These are phyloP conservation scores for Erpornis zantholeuca DNA, from an alignment of 2,113 vertebrate species.

Conservation along the genomic window DNA sequence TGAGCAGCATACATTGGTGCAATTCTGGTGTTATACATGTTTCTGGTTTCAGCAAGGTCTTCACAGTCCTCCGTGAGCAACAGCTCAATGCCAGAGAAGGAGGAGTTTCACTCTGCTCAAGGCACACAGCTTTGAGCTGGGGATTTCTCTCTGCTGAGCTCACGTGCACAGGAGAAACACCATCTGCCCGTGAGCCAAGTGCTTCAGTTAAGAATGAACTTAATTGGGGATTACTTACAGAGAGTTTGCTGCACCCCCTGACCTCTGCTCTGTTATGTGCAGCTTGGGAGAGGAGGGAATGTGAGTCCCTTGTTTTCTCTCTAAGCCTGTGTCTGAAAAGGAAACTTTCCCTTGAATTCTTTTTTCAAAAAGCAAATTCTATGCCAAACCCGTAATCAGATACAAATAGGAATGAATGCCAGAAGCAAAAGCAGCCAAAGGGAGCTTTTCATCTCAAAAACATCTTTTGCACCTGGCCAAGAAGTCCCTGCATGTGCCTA, in stretches of 20 bases:
- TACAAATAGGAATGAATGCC: background rate
- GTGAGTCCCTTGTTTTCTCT: background rate
- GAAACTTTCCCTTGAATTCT: background rate
- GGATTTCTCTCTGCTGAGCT: background rate
- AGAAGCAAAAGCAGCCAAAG: background rate
- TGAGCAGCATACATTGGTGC: rapidly evolving
- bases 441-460: slow-evolving; percentile 24
- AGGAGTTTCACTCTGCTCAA: background rate
- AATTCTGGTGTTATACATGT: rapidly evolving
- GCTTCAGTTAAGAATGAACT: background rate
- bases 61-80: background rate
- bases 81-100: background rate
- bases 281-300: background rate
- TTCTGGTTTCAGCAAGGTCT: background rate
- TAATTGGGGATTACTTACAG: slow-evolving; percentile 15
- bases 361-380: background rate
- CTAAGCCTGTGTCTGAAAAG: background rate
- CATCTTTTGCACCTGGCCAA: background rate
- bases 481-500: background rate
- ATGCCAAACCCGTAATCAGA: background rate
- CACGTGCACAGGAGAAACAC: background rate
- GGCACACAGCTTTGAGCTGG: background rate
- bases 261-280: background rate
- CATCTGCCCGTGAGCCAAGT: background rate
- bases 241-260: background rate